Conservation (phyloP, 1,140 invertebrate species). For the Micrasema minimum region DNA sequence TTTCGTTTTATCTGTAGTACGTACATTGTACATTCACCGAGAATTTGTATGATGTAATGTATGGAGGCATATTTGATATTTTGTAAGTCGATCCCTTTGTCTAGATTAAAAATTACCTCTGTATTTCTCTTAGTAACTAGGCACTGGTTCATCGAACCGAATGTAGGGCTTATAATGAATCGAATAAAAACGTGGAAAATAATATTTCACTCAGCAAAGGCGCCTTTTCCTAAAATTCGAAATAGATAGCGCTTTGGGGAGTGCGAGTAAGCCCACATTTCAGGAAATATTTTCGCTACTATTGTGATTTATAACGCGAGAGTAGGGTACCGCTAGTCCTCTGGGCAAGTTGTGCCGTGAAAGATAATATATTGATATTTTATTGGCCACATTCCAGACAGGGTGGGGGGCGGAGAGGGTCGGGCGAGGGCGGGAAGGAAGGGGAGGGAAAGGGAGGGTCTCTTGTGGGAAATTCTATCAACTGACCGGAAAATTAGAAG, state of each 20-base stretch:
- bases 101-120: too few species aligned
- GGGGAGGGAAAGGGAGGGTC: constrained; percentile 29
- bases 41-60: too few species aligned
- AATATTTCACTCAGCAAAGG: too few species aligned
- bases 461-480: constrained; percentile 41
- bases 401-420: constrained; percentile 13
- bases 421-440: constrained; percentile 13
- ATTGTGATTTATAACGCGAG: constrained; percentile 32
- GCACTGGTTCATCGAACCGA: too few species aligned
- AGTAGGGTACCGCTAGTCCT: constrained; percentile 6
- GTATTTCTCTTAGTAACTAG: too few species aligned
- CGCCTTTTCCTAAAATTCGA: constrained; percentile 27
- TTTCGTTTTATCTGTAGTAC: too few species aligned
- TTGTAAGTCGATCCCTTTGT: too few species aligned
- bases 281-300: constrained; percentile 27
- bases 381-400: constrained; percentile 51
- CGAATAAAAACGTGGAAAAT: too few species aligned
- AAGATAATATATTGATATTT: constrained; percentile 53
- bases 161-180: too few species aligned
- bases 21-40: too few species aligned
- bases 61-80: too few species aligned
- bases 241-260: constrained; percentile 24
- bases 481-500: constrained; percentile 52
- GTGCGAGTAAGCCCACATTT: constrained; percentile 6
- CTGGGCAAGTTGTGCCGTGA: constrained; percentile 27